Evolutionary conservation across 2,797 vertebrate genomes (phyloP).

Genomic region (Poeciliopsis gracilis): DNA sequence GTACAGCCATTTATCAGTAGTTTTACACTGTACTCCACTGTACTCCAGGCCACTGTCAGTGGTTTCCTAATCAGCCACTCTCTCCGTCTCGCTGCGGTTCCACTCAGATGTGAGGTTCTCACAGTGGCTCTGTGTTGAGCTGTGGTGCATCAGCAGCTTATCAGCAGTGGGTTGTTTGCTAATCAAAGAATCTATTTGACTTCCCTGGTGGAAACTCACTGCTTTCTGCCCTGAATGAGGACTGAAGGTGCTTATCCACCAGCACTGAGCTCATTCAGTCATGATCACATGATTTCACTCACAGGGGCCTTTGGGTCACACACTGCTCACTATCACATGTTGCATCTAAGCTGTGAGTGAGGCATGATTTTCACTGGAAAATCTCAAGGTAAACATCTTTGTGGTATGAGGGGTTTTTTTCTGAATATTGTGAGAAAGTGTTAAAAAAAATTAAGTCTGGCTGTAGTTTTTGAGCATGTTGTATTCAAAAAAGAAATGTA

Average conservation of each 20-base stretch:
- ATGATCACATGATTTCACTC: slow-evolving; percentile 6
- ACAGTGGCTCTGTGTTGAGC: not conserved
- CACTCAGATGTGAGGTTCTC: not conserved
- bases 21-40: not conserved
- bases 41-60: not conserved
- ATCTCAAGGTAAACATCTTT: not conserved
- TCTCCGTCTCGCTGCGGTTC: not conserved
- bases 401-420: not conserved
- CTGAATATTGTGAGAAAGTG: not conserved
- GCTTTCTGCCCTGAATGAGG: not conserved
- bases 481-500: not conserved
- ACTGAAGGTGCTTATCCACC: too few species aligned
- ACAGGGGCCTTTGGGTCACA: not conserved
- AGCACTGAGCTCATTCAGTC: not conserved
- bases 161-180: not conserved
- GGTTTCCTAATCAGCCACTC: not conserved
- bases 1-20: not conserved
- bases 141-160: not conserved
- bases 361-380: not conserved
- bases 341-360: not conserved
- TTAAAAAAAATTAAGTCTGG: not conserved
- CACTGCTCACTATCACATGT: not conserved
- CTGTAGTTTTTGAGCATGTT: not conserved
- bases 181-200: not conserved
- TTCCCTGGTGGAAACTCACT: not conserved